Base-by-base conservation (phyloP, 2,888 invertebrate genomes). In the Criorhina ranunculi region DNA sequence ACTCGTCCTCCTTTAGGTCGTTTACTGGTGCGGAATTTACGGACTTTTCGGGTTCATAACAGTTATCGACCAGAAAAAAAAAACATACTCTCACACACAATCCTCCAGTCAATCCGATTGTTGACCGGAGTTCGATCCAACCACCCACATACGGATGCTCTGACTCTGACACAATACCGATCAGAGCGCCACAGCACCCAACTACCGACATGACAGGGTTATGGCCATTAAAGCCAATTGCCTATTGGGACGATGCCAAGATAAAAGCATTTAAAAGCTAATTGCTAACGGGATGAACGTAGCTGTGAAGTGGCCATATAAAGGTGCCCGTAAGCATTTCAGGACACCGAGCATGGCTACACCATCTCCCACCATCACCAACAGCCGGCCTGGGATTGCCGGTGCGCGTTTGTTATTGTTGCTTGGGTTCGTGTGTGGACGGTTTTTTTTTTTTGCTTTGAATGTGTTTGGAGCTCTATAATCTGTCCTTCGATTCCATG, bases 401-500 rank as follows among this genome's bases (percentile, higher is more conserved):
- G 75, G 64, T 85, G 42, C 49, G 60, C 33, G 33, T 29, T 37
- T 9, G 12, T 17, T 31, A 15, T 42, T 31, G 40, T 29, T 70
- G 75, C 49, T 12, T 79, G 51, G 24, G 24, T 24, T 24, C 24
- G 24, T 24, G 24, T 24, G 24, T 24, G 1, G 1, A 19, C 49
- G 15, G 75, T 60, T 46, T 77, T 55, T 46, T 59, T 59, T 11
- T 46, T 70, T 46, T 70, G 44, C 33, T 59, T 44, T 60, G 62
- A 17, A 64, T 73, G 49, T 76, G 73, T 77, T 62, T 59, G 66
- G 66, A 81, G 86, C 70, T 89, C 88, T 81, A 89, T 89, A 89
- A 89, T 88, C 89, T 88, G 87, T 87, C 88, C 87, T 86, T 87
- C 86, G 81, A 87, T 86, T 85, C 86, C 87, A 81, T 86, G 86